Conservation (phyloP, 2,113 vertebrate species). For the Gallinago media region DNA sequence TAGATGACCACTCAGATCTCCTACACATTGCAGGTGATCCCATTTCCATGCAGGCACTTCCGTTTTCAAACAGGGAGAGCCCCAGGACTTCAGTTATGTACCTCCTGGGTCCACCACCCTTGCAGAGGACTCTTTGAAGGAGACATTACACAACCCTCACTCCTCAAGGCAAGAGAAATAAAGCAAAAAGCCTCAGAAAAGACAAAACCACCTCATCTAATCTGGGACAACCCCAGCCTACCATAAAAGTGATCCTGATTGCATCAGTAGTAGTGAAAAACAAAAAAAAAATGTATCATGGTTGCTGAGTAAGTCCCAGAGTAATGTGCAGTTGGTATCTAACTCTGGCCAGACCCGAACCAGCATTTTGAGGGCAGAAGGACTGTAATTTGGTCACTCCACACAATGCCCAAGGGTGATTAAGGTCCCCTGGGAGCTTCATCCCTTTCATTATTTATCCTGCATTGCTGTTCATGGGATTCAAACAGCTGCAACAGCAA, state of each 20-base stretch:
- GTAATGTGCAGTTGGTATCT: not conserved
- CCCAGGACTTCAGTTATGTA: not conserved
- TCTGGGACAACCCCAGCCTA: not conserved
- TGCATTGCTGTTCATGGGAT: fast-evolving
- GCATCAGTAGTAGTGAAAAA: not conserved
- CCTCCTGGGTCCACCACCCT: not conserved
- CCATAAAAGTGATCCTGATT: not conserved
- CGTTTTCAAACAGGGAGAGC: not conserved
- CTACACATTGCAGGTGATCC: fast-evolving
- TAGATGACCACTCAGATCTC: not conserved
- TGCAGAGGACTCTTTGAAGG: not conserved
- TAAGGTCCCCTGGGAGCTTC: not conserved
- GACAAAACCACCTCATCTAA: not conserved
- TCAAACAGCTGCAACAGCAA: not conserved
- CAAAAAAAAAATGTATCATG: too few species aligned
- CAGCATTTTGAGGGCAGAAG: not conserved
- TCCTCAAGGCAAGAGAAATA: not conserved
- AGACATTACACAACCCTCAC: fast-evolving
- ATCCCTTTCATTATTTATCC: not conserved
- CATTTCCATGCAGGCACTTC: not conserved
- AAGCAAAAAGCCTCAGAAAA: not conserved
- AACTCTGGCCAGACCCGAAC: not conserved
- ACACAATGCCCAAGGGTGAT: not conserved
- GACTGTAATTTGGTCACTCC: not conserved
- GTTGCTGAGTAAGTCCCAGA: not conserved